Percentiles rank a stretch among this genome's conserved stretches.
Evolutionary conservation across 2,797 vertebrate genomes (phyloP).

Genomic region (Pseudomugil gertrudae): DNA sequence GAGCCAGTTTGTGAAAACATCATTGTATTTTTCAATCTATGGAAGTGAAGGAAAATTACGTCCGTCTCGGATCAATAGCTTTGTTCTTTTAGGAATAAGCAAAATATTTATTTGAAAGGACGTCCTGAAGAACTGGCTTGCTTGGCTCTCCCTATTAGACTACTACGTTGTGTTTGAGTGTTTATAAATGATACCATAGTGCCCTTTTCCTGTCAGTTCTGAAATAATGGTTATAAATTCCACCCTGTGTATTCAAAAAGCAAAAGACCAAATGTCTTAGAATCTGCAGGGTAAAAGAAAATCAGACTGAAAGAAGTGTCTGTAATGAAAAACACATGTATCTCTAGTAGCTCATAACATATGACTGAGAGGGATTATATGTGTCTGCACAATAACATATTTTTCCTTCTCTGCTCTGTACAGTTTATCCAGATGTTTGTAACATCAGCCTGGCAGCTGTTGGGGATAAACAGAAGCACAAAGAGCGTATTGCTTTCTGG

Average conservation of each 20-base stretch:
- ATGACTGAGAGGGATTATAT: not conserved
- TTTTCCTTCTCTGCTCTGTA: constrained; percentile 26
- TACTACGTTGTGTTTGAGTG: not conserved
- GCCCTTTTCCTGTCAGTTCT: not conserved
- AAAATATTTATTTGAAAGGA: not conserved
- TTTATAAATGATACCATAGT: not conserved
- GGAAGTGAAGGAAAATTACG: not conserved
- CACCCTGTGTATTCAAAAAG: too few species aligned
- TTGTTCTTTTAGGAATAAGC: too few species aligned
- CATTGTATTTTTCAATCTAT: not conserved
- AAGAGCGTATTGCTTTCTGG: constrained; percentile 90
- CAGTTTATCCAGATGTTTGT: constrained; percentile 94
- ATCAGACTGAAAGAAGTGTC: not conserved
- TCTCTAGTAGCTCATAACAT: not conserved
- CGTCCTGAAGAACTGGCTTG: too few species aligned
- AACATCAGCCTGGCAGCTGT: constrained; percentile 89
- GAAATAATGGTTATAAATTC: not conserved
- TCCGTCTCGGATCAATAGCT: too few species aligned
- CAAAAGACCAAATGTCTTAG: too few species aligned
- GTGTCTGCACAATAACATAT: not conserved
- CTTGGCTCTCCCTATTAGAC: too few species aligned
- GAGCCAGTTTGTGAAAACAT: not conserved
- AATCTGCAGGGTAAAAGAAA: not conserved
- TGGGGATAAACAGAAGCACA: constrained; percentile 84
- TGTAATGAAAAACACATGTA: not conserved